Evolutionary conservation across 2,113 vertebrate species (phyloP), one percentile per base, ranked within the genome.

Genomic region (Camelus dromedarius): DNA sequence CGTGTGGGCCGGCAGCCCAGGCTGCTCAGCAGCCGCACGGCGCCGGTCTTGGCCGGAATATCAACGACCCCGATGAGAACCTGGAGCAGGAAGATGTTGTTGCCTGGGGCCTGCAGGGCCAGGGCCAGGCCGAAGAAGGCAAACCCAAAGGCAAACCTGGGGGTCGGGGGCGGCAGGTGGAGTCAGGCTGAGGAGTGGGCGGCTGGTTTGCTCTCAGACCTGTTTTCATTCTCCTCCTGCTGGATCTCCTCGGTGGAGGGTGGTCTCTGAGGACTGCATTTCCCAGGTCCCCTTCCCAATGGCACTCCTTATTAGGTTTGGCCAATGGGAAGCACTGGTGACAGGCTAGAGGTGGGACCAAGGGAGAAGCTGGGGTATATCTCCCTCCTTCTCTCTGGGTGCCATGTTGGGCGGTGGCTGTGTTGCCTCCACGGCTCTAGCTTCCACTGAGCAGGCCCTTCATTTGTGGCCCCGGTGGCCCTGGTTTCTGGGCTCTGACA

Each of bases 81-180:
- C 95, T 99, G 99, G 15, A 98, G 99, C 97, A 99, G 96, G 97
- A 99, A 99, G 82, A 99, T 95, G 96, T 99, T 97, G 97, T 98
- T 98, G 4, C 98, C 98, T 0, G 99, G 98, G 96, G 98, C 97
- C 52, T 98, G 98, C 94, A 98, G 95, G 48, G 98, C 97, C 97
- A 98, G 97, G 92, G 97, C 98, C 90, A 98, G 26, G 80, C 98
- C 97, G 0, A 98, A 99, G 86, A 99, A 99, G 91, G 99, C 98
- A 0, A 99, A 99, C 81, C 99, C 98, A 6, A 99, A 99, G 96
- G 99, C 98, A 28, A 98, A 98, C 98, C 98, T 98, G 66, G 26
- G 20, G 28, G 7, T 7, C 0, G 22, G 20, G 28, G 7, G 6
- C 0, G 0, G 28, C 60, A 9, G 18, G 54, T 28, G 30, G 42